Evolutionary conservation across 2,888 invertebrate genomes (phyloP), one percentile per base, ranked within the genome.

Genomic region (Meteorus cinctellus): DNA sequence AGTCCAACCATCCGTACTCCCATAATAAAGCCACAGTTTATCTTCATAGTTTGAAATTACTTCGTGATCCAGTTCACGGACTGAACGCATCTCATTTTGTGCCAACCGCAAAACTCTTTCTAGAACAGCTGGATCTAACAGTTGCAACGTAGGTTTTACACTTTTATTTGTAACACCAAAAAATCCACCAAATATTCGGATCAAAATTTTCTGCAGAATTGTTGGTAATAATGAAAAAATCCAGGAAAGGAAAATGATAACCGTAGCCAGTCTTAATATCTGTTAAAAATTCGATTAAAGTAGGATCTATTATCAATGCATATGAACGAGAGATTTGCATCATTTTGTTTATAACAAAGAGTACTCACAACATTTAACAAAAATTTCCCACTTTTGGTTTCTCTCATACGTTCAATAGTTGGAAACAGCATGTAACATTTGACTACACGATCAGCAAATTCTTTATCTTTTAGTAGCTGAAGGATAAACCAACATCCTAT

Each of bases 401-500:
- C 91, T 4, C 93, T 93, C 94, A 98, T 95, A 82, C 93, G 91
- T 90, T 98, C 97, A 60, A 98, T 90, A 0, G 97, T 96, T 1
- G 98, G 98, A 90, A 97, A 97, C 2, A 98, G 89, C 79, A 97
- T 90, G 89, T 95, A 95, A 77, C 93, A 91, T 81, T 93, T 93
- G n/a, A 90, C 89, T 48, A 95, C 87, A 82, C 91, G 91, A 36
- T 90, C 84, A 83, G 91, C 88, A 83, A 95, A 89, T 41, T 90
- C 86, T 5, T 92, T 90, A 79, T 93, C 90, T 81, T 94, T 92
- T 36, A 96, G 86, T 68, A 96, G 87, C 86, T 97, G 94, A 75
- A 97, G 86, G 78, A 94, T 92, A 85, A 97, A 93, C 93, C 97
- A 96, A 72, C 95, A 92, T 4, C 98, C 98, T 85, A 98, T 96